phyloP scores from a whole-genome alignment of 1,140 invertebrate genomes.

The Metopolophium dirhodum region DNA sequence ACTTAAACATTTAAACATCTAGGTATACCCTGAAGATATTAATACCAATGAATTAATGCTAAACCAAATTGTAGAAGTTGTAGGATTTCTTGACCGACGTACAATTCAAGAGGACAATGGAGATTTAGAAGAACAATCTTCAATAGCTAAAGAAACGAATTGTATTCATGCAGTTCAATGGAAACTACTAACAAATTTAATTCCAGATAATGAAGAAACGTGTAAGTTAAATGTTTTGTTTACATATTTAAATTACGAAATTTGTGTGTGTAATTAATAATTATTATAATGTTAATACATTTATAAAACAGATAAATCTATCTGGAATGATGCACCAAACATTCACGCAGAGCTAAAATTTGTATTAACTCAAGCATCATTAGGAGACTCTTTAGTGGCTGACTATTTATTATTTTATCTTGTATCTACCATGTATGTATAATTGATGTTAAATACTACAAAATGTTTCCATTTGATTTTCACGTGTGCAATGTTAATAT shows the following conservation, averaged over 20 bases:
- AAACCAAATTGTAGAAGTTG: conserved; percentile 48
- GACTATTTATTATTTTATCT: conserved; percentile 89
- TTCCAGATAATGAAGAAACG: neutral
- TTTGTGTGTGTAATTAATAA: neutral
- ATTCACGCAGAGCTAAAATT: conserved; percentile 70
- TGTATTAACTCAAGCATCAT: conserved; percentile 78
- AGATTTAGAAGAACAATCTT: no score
- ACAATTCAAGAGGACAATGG: neutral
- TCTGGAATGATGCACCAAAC: conserved; percentile 40
- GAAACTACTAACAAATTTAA: neutral
- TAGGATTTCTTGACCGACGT: conserved; percentile 50
- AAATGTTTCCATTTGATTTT: neutral
- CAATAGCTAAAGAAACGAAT: neutral
- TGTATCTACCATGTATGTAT: conserved; percentile 80
- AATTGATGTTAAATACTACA: neutral
- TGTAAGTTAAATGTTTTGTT: neutral
- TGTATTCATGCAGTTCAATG: conserved; percentile 40
- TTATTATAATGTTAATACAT: neutral
- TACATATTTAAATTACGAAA: neutral
- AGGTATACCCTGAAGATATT: conserved; percentile 32
- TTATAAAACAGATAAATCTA: neutral
- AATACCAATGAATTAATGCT: neutral
- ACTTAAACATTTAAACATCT: neutral
- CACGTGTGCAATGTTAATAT: neutral
- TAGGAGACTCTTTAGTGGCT: conserved; percentile 83